Evolutionary conservation across 2,888 invertebrate genomes (phyloP).

Genomic region (Rhaphigaster nebulosa): DNA sequence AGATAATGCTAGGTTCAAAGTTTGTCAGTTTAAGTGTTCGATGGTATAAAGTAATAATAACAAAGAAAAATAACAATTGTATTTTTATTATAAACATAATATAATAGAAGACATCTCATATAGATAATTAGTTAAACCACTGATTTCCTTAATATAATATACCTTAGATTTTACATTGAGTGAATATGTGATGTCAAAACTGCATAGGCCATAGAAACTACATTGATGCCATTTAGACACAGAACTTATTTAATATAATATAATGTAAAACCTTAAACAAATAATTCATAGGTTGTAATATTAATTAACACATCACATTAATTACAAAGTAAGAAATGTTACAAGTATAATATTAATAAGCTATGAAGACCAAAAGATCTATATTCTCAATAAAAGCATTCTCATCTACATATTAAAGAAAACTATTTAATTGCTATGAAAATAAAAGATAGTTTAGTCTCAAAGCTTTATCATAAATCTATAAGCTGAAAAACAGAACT

Average conservation of each 20-base stretch:
- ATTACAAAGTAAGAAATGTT: conserved; percentile 28
- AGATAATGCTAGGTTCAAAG: no score
- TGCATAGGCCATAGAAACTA: conserved; percentile 60
- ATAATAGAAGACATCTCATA: conserved; percentile 26
- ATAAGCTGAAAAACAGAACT: neutral
- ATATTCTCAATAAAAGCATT: conserved; percentile 11
- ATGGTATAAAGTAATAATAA: no score
- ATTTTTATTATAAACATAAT: conserved; percentile 41
- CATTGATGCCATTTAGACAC: conserved; percentile 53
- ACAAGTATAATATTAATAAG: conserved; percentile 24
- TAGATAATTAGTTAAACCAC: conserved; percentile 39
- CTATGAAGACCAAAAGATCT: conserved; percentile 21
- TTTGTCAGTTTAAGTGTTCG: no score
- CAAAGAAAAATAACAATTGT: conserved; percentile 8
- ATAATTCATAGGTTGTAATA: conserved; percentile 30
- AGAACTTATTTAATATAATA: conserved; percentile 47
- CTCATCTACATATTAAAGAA: neutral
- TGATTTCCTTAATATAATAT: conserved; percentile 6
- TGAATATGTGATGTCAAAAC: conserved; percentile 57
- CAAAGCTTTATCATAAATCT: neutral
- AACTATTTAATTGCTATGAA: neutral
- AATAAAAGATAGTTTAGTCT: neutral
- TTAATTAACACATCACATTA: conserved; percentile 33
- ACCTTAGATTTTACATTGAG: conserved; percentile 53
- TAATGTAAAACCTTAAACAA: conserved; percentile 50